These are phyloP conservation scores for Euglossa dilemma DNA, from an alignment of 1,140 invertebrate genomes.

Conservation along the genomic window DNA sequence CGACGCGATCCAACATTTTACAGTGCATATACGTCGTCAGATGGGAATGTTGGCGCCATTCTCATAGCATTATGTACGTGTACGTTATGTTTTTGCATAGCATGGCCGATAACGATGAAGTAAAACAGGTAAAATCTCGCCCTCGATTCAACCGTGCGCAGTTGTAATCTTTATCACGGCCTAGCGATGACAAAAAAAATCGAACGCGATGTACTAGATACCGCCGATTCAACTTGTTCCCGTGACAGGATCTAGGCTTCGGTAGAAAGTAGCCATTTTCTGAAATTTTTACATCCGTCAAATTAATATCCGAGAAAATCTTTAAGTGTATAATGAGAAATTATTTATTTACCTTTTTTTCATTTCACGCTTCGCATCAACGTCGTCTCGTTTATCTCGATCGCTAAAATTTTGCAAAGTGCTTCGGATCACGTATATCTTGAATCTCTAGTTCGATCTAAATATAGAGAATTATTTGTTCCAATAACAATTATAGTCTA, in stretches of 20 bases:
- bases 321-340: neutral
- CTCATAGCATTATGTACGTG: constrained; percentile 46
- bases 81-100: constrained; percentile 3
- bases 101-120: constrained; percentile 17
- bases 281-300: neutral
- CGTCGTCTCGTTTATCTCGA: too few relatives aligned
- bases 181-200: neutral
- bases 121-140: constrained; percentile 15
- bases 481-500: neutral
- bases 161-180: neutral
- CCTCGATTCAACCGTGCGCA: neutral
- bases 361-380: too few relatives aligned
- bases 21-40: constrained; percentile 62
- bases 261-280: neutral
- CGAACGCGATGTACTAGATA: too few relatives aligned
- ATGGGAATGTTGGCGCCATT: constrained; percentile 75
- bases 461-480: neutral
- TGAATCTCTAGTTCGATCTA: too few relatives aligned
- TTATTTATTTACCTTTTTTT: neutral
- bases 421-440: too few relatives aligned
- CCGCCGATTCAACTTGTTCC: neutral
- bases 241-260: neutral
- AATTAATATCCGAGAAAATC: neutral
- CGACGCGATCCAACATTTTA: constrained; percentile 52
- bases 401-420: too few relatives aligned